Evolutionary conservation across 2,113 vertebrate species (phyloP).

Genomic region (Psephotus haematonotus): DNA sequence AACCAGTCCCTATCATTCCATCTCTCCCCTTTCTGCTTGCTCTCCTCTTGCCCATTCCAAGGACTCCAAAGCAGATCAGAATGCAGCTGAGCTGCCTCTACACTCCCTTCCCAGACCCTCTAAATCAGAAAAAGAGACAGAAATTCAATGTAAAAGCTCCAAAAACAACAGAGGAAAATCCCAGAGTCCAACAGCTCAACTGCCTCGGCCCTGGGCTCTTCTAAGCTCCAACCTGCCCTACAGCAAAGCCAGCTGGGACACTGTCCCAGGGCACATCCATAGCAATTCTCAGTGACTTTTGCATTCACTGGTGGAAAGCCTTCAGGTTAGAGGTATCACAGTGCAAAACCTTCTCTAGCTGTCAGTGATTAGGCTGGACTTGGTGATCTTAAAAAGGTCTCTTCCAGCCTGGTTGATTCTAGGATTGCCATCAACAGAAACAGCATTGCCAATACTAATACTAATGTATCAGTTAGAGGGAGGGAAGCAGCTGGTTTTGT

Average conservation of each 20-base stretch:
- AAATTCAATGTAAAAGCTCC: background rate
- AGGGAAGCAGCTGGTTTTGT: background rate
- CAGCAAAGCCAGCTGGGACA: rapidly evolving
- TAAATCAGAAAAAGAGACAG: background rate
- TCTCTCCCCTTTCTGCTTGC: background rate
- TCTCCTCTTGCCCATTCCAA: background rate
- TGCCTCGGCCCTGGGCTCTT: background rate
- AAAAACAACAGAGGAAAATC: background rate
- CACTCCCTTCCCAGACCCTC: background rate
- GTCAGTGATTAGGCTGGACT: background rate
- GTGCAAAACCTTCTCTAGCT: background rate
- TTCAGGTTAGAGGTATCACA: background rate
- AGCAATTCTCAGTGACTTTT: background rate
- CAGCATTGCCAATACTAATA: background rate
- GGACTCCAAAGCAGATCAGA: background rate
- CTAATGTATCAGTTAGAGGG: background rate
- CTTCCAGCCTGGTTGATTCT: background rate
- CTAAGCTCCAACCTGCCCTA: background rate
- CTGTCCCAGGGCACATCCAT: background rate
- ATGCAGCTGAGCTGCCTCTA: background rate
- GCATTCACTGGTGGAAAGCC: background rate
- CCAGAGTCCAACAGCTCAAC: background rate
- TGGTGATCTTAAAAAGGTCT: background rate
- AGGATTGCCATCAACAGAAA: background rate
- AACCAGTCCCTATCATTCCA: background rate